Percentiles rank a stretch among this genome's conserved stretches.
phyloP scores from a whole-genome alignment of 2,113 vertebrate genomes.

The Charina bottae region DNA sequence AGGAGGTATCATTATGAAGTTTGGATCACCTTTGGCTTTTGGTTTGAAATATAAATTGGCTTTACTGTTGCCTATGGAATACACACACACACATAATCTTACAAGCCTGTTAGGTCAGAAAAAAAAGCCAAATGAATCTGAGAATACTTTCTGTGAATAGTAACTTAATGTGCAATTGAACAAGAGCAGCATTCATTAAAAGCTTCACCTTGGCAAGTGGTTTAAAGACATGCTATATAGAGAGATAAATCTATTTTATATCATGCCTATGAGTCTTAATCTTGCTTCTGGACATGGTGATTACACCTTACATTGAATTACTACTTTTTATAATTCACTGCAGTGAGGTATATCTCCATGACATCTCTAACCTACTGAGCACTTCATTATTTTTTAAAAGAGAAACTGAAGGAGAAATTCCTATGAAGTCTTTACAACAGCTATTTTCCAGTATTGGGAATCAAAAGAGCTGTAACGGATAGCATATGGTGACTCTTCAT shows the following conservation, averaged over 20 bases:
- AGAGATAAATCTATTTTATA: slow-evolving; percentile 65
- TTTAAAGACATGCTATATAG: slow-evolving; percentile 49
- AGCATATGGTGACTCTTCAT: neutral
- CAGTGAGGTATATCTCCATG: slow-evolving; percentile 28
- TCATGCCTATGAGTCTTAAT: slow-evolving; percentile 42
- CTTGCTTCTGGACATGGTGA: slow-evolving; percentile 48
- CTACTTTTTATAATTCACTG: slow-evolving; percentile 57
- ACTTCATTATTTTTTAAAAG: slow-evolving; percentile 53
- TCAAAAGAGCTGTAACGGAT: slow-evolving; percentile 12
- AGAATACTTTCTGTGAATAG: neutral
- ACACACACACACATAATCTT: slow-evolving; percentile 15
- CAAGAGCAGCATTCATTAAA: slow-evolving; percentile 28
- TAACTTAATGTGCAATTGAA: slow-evolving; percentile 30
- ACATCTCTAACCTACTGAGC: slow-evolving; percentile 39
- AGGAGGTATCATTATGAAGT: neutral
- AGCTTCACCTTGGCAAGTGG: slow-evolving; percentile 41
- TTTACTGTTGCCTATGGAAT: slow-evolving; percentile 19
- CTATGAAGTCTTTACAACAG: slow-evolving; percentile 21
- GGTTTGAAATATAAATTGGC: neutral
- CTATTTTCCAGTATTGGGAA: neutral
- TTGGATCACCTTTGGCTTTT: neutral
- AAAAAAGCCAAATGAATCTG: neutral
- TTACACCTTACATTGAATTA: slow-evolving; percentile 56
- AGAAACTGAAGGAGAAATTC: slow-evolving; percentile 47
- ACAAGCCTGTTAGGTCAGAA: neutral